phyloP scores from a whole-genome alignment of 1,140 invertebrate genomes.

The Bacillus rossius region DNA sequence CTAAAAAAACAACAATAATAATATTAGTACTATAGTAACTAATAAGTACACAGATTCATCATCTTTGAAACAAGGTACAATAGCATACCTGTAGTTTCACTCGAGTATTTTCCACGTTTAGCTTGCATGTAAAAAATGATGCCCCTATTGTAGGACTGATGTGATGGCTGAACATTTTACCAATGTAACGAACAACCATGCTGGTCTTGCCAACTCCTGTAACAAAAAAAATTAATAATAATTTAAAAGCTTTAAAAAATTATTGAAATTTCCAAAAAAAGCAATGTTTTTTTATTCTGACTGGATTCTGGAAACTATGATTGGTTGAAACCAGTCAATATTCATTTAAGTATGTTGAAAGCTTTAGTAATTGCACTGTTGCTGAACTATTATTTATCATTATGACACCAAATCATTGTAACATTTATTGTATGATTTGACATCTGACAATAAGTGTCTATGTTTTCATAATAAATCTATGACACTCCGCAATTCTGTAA shows the following conservation, averaged over 20 bases:
- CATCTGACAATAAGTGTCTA: too few relatives aligned
- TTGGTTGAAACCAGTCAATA: neutral
- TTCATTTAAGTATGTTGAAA: too few relatives aligned
- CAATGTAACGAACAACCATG: slow-evolving; percentile 71
- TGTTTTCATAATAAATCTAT: too few relatives aligned
- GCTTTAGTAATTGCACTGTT: too few relatives aligned
- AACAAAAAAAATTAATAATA: slow-evolving; percentile 33
- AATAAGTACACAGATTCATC: too few relatives aligned
- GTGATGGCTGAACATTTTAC: slow-evolving; percentile 64
- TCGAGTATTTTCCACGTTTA: slow-evolving; percentile 60
- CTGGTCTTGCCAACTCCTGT: slow-evolving; percentile 85
- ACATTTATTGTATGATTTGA: too few relatives aligned
- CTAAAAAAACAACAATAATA: too few relatives aligned
- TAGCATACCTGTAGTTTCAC: slow-evolving; percentile 73
- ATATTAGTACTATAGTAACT: too few relatives aligned
- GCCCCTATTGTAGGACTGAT: slow-evolving; percentile 81
- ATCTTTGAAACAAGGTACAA: too few relatives aligned
- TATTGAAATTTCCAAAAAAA: slow-evolving; percentile 20
- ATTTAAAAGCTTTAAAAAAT: slow-evolving; percentile 10
- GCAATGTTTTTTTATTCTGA: slow-evolving; percentile 18
- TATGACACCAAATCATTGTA: too few relatives aligned
- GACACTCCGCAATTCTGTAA: too few relatives aligned
- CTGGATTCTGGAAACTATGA: neutral
- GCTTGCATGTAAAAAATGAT: slow-evolving; percentile 80
- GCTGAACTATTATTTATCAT: too few relatives aligned